Conservation (phyloP, 1,140 invertebrate species). For the Meloidogyne floridensis region DNA sequence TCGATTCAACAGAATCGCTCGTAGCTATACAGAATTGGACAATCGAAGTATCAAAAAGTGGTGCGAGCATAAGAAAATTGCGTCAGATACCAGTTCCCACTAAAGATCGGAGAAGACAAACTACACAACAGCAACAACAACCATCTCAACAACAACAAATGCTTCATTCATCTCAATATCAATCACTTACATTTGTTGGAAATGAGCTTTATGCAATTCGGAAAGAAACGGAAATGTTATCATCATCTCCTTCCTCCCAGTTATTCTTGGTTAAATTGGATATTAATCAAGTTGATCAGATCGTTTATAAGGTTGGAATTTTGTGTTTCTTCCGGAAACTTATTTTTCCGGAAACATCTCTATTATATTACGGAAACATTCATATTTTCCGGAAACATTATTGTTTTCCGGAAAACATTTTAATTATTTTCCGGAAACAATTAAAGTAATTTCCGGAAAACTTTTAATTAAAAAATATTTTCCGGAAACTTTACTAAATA, state of each 20-base stretch:
- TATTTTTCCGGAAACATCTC: neutral
- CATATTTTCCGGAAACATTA: neutral
- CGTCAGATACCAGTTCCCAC: neutral
- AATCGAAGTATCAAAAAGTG: neutral
- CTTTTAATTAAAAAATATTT: too few relatives aligned
- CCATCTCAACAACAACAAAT: neutral
- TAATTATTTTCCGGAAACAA: too few relatives aligned
- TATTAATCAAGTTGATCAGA: slow-evolving; percentile 59
- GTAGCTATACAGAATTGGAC: slow-evolving; percentile 61
- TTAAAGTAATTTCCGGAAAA: too few relatives aligned
- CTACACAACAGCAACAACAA: slow-evolving; percentile 6
- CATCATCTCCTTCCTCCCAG: slow-evolving; percentile 43
- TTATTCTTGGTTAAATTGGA: slow-evolving; percentile 59
- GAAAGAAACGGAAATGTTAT: slow-evolving; percentile 47
- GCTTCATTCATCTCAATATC: slow-evolving; percentile 49
- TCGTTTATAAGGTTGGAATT: slow-evolving; percentile 55
- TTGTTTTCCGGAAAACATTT: too few relatives aligned
- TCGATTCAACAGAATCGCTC: slow-evolving; percentile 58
- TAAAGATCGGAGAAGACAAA: slow-evolving; percentile 27
- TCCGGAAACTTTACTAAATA: too few relatives aligned
- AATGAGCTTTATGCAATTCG: slow-evolving; percentile 62
- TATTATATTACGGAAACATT: neutral
- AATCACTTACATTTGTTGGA: slow-evolving; percentile 61
- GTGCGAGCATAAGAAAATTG: neutral
- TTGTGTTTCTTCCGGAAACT: too few relatives aligned